A percentile compares a stretch with the other conserved stretches of the same genome.
Conservation (phyloP, 2,888 invertebrate species). For the Hirtodrosophila duncani region DNA sequence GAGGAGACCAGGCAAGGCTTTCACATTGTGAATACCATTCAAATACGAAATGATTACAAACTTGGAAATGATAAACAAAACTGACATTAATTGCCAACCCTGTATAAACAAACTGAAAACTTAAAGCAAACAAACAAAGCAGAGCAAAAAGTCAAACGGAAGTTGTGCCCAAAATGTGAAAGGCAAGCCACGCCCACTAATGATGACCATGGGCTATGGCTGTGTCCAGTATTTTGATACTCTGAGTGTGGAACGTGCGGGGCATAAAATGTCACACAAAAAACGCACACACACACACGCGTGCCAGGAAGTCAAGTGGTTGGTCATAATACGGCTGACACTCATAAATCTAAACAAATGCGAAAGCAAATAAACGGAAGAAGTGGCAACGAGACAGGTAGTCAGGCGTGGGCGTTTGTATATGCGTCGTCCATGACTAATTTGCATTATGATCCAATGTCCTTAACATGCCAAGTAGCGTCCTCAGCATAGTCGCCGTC, state of each 20-base stretch:
- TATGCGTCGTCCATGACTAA: conserved; percentile 70
- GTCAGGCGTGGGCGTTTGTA: conserved; percentile 39
- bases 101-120: conserved; percentile 10
- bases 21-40: too few species aligned
- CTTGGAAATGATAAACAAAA: neutral
- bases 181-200: conserved; percentile 36
- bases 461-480: conserved; percentile 10
- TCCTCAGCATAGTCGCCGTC: conserved; percentile 22
- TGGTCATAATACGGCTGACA: conserved; percentile 68
- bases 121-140: neutral
- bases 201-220: conserved; percentile 21
- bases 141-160: conserved; percentile 43
- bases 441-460: conserved; percentile 64
- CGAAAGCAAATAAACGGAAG: conserved; percentile 50
- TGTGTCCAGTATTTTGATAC: neutral
- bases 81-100: conserved; percentile 8
- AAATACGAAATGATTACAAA: too few species aligned
- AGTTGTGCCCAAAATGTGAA: conserved; percentile 60
- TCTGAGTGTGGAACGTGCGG: conserved; percentile 41
- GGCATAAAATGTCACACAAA: conserved; percentile 55
- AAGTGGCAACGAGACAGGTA: neutral
- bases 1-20: too few species aligned
- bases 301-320: conserved; percentile 74
- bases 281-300: conserved; percentile 46
- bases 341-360: conserved; percentile 70